These are phyloP conservation scores for Danio rerio DNA, from an alignment of 2,113 vertebrate genomes.

Conservation along the genomic window GRCz12tu NC_133198.1:32431501-32432000, in stretches of 20 bases:
- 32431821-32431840: slow-evolving; percentile 16
- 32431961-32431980: too few relatives aligned
- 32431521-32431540: not conserved
- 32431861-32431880: not conserved
- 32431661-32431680: slow-evolving; percentile 13
- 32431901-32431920: not conserved
- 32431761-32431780: not conserved
- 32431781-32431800: slow-evolving; percentile 10
- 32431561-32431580: not conserved
- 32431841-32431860: slow-evolving; percentile 22
- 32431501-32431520: not conserved
- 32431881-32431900: not conserved
- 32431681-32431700: not conserved
- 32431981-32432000: too few relatives aligned
- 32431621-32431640: not conserved
- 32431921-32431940: not conserved
- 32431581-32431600: not conserved
- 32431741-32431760: slow-evolving; percentile 3
- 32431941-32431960: not conserved
- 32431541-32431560: not conserved
- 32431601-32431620: not conserved
- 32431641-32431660: not conserved
- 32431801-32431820: slow-evolving; percentile 1
- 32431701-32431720: not conserved
- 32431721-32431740: not conserved